A percentile compares a stretch with the other conserved stretches of the same genome.
These are phyloP conservation scores for Glyptemys insculpta DNA, from an alignment of 2,797 vertebrate species.

Conservation along the genomic window DNA sequence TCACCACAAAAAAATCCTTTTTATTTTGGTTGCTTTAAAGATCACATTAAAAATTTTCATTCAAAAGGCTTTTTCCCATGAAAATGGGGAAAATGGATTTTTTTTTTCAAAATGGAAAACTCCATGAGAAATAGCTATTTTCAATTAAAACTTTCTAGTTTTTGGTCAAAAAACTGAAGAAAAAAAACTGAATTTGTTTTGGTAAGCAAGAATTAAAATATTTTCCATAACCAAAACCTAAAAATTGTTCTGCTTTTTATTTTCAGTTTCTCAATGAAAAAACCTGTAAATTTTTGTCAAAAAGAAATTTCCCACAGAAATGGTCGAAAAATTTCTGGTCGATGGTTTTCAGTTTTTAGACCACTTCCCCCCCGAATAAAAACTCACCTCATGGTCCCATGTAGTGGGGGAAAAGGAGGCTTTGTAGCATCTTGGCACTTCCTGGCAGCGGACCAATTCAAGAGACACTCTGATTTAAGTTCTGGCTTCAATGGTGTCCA, in stretches of 20 bases:
- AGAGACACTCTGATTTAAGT: not conserved
- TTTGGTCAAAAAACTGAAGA: not conserved
- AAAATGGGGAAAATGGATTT: not conserved
- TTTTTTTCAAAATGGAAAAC: not conserved
- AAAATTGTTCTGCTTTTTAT: not conserved
- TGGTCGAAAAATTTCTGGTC: not conserved
- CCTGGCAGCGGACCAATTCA: not conserved
- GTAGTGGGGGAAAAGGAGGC: not conserved
- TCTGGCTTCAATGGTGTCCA: not conserved
- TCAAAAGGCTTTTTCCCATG: not conserved
- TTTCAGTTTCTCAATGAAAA: not conserved
- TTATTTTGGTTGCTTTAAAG: not conserved
- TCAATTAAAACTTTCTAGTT: not conserved
- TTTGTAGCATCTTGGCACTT: not conserved
- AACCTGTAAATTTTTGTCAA: fast-evolving
- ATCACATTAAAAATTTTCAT: not conserved
- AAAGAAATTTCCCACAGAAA: not conserved
- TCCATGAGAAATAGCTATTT: not conserved
- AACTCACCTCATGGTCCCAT: not conserved
- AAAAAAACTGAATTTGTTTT: fast-evolving
- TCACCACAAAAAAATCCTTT: not conserved
- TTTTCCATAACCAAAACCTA: not conserved
- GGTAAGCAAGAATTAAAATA: not conserved
- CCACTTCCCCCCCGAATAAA: not conserved
- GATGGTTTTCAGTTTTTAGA: not conserved